phyloP scores from a whole-genome alignment of 2,797 vertebrate species.

The Darevskia nairensis region DNA sequence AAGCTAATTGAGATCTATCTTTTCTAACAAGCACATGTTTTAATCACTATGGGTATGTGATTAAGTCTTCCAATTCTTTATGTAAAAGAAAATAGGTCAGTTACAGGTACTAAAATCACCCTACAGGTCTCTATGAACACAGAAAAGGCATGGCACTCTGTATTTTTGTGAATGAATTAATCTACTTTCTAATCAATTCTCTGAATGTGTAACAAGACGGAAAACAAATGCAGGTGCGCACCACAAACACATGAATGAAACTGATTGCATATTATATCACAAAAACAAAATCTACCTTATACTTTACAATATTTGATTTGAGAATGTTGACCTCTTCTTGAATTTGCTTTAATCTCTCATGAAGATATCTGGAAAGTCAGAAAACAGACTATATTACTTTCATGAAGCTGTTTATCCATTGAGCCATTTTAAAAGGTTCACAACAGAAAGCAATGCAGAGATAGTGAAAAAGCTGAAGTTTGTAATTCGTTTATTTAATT shows the following conservation, averaged over 20 bases:
- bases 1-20: neutral
- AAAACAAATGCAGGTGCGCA: constrained; percentile 29
- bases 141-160: neutral
- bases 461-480: neutral
- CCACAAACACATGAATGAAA: neutral
- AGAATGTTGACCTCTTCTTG: constrained; percentile 94
- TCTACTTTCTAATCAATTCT: constrained; percentile 25
- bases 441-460: neutral
- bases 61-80: neutral
- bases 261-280: neutral
- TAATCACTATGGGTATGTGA: neutral
- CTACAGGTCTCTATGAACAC: neutral
- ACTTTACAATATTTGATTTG: constrained; percentile 93
- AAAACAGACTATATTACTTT: constrained; percentile 41
- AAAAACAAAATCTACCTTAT: constrained; percentile 86
- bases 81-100: neutral
- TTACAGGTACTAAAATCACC: neutral
- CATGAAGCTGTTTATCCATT: constrained; percentile 33
- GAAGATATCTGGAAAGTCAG: constrained; percentile 88
- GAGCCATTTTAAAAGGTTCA: neutral
- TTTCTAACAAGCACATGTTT: neutral
- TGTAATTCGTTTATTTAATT: too few species aligned
- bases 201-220: constrained; percentile 25
- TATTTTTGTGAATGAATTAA: neutral
- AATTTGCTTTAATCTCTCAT: constrained; percentile 92